Percentiles rank a stretch among this genome's conserved stretches.
Conservation (phyloP, 2,888 invertebrate genomes). For the Drosophila acutilabella region DNA sequence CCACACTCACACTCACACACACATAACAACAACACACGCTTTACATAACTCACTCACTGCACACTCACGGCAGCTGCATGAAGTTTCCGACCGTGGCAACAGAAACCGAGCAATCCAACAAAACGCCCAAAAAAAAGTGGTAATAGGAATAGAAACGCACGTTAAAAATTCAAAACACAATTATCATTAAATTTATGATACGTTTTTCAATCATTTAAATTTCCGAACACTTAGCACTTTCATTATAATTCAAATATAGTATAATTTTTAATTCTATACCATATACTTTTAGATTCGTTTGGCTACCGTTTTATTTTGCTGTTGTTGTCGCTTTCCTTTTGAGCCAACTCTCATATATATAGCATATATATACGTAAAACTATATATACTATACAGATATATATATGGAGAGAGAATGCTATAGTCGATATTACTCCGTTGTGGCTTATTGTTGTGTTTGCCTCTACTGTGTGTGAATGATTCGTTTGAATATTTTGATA, state of each 20-base stretch:
- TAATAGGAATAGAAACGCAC: slow-evolving; percentile 13
- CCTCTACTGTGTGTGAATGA: slow-evolving; percentile 29
- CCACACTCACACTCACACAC: slow-evolving; percentile 3
- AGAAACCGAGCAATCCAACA: slow-evolving; percentile 17
- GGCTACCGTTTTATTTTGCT: slow-evolving; percentile 34
- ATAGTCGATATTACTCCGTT: slow-evolving; percentile 60
- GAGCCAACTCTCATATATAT: slow-evolving; percentile 10
- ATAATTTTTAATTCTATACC: slow-evolving; percentile 19
- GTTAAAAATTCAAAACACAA: slow-evolving; percentile 50
- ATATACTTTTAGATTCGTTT: slow-evolving; percentile 27
- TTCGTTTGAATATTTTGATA: slow-evolving; percentile 22
- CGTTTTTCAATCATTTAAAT: slow-evolving; percentile 42
- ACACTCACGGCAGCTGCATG: slow-evolving; percentile 54
- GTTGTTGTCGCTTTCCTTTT: slow-evolving; percentile 18
- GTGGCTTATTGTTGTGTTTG: slow-evolving; percentile 42
- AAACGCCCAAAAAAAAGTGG: slow-evolving; percentile 16
- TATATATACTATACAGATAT: slow-evolving; percentile 18
- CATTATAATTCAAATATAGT: slow-evolving; percentile 17
- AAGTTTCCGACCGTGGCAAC: slow-evolving; percentile 37
- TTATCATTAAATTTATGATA: slow-evolving; percentile 29
- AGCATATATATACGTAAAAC: slow-evolving; percentile 10
- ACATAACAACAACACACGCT: slow-evolving; percentile 48
- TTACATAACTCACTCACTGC: slow-evolving; percentile 72
- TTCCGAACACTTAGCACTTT: slow-evolving; percentile 24
- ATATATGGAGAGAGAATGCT: slow-evolving; percentile 24